Evolutionary conservation across 2,113 vertebrate species (phyloP).

Genomic region (Tachycineta bicolor): DNA sequence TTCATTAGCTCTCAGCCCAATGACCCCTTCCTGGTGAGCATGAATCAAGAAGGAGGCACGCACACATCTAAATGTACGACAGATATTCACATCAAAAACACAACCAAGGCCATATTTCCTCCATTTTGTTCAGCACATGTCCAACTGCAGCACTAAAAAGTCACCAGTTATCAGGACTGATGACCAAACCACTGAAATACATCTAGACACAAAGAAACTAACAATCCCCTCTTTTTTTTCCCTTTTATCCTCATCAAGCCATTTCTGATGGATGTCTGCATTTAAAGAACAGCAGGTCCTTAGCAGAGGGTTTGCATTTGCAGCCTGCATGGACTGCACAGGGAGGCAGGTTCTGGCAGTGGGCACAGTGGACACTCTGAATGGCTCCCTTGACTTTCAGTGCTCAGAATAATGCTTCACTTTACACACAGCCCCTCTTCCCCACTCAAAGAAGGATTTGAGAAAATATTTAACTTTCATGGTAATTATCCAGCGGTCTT

Average conservation of each 20-base stretch:
- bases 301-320: not conserved
- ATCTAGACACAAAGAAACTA: not conserved
- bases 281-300: not conserved
- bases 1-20: slow-evolving; percentile 32
- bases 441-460: not conserved
- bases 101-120: not conserved
- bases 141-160: not conserved
- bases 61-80: not conserved
- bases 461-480: slow-evolving; percentile 51
- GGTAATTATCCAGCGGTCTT: not conserved
- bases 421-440: not conserved
- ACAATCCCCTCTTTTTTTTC: not conserved
- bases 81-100: slow-evolving; percentile 1
- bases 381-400: not conserved
- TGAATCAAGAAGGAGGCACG: slow-evolving; percentile 1
- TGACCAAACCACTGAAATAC: not conserved
- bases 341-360: not conserved
- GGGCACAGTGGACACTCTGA: not conserved
- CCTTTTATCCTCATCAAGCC: not conserved
- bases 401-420: not conserved
- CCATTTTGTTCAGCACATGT: not conserved
- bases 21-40: not conserved
- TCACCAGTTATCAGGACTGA: not conserved
- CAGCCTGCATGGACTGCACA: not conserved
- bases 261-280: not conserved